Percentiles rank a stretch among this genome's conserved stretches.
Conservation (phyloP, 2,113 vertebrate species). For the Coregonus clupeaformis region DNA sequence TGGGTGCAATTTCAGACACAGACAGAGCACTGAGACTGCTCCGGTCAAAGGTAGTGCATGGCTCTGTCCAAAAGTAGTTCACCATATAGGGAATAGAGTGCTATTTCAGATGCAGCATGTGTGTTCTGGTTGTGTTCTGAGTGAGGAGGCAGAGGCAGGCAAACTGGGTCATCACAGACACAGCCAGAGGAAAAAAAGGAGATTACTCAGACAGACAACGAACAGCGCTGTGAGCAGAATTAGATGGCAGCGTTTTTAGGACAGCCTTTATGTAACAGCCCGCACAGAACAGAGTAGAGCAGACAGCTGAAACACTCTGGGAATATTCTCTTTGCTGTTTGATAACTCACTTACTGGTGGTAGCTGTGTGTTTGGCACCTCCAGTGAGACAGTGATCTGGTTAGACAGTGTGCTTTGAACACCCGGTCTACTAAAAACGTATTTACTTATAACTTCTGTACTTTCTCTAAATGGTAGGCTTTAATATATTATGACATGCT, state of each 20-base stretch:
- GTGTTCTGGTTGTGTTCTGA: not conserved
- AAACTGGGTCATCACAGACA: conserved; percentile 44
- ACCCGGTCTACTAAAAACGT: not conserved
- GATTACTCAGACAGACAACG: conserved; percentile 39
- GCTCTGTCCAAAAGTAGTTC: no score
- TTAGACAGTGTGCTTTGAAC: not conserved
- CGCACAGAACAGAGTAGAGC: conserved; percentile 14
- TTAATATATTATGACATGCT: no score
- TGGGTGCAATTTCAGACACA: no score
- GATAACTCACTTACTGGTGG: not conserved
- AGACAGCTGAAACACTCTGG: conserved; percentile 12
- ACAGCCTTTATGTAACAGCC: conserved; percentile 41
- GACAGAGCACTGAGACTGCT: no score
- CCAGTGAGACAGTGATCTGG: not conserved
- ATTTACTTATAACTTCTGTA: not conserved
- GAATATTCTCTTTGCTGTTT: not conserved
- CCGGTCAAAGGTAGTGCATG: no score
- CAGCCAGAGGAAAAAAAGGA: conserved; percentile 21
- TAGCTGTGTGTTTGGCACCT: not conserved
- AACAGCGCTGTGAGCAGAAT: conserved; percentile 32
- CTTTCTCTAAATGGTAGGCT: not conserved
- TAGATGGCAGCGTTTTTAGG: conserved; percentile 42
- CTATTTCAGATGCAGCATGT: no score
- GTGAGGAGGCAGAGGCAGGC: not conserved
- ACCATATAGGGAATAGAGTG: no score